These are phyloP conservation scores for Henricia sp. DNA, from an alignment of 53 echinoderm and acorn worm genomes.

Conservation along the genomic window DNA sequence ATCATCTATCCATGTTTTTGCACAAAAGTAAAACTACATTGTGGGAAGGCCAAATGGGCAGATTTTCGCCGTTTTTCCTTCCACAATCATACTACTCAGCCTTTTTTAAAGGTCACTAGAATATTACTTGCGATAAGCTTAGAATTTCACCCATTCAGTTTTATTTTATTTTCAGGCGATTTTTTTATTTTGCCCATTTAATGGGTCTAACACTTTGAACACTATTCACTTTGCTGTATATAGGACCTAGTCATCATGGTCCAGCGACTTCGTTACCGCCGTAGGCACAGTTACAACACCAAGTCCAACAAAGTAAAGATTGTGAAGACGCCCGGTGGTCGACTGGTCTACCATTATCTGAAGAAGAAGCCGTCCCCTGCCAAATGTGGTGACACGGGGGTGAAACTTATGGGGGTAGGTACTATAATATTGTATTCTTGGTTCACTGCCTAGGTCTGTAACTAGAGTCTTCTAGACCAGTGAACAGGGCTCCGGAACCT, in stretches of 20 bases:
- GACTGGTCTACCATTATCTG: conserved; percentile 87
- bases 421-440: not conserved
- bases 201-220: not conserved
- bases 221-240: too few species aligned
- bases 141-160: not conserved
- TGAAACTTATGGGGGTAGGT: conserved; percentile 93
- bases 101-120: too few species aligned
- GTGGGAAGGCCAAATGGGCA: too few species aligned
- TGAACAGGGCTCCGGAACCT: too few species aligned
- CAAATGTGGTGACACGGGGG: conserved; percentile 94
- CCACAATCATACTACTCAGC: too few species aligned
- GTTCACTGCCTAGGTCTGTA: not conserved
- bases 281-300: conserved; percentile 94
- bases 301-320: conserved; percentile 97
- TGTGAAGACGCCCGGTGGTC: conserved; percentile 94
- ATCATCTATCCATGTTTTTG: too few species aligned
- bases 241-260: conserved; percentile 83
- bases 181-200: not conserved
- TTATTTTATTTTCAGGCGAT: not conserved
- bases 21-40: too few species aligned
- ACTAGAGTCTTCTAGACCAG: too few species aligned
- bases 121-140: too few species aligned
- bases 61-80: too few species aligned
- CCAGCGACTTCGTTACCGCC: conserved; percentile 88
- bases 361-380: conserved; percentile 92